Conservation (phyloP, 1,140 invertebrate species). For the Ladona fulva region DNA sequence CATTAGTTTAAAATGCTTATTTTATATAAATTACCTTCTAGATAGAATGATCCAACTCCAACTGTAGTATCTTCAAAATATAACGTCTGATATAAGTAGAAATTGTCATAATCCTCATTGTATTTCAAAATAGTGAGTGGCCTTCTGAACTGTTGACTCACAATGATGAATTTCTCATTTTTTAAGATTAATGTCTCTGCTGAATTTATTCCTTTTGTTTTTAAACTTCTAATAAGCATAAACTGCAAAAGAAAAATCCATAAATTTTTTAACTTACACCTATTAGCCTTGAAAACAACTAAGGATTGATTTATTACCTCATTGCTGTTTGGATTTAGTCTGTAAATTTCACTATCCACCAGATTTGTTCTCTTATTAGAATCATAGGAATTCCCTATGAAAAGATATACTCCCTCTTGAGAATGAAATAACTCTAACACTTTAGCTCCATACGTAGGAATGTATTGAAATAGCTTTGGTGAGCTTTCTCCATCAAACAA, state of each 20-base stretch:
- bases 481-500: not conserved
- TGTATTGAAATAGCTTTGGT: not conserved
- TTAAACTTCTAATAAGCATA: slow-evolving; percentile 22
- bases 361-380: not conserved
- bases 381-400: not conserved
- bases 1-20: too few species aligned
- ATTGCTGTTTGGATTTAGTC: not conserved
- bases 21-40: slow-evolving; percentile 22
- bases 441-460: not conserved
- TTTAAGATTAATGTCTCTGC: slow-evolving; percentile 24
- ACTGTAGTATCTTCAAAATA: slow-evolving; percentile 24
- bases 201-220: slow-evolving; percentile 24
- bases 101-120: slow-evolving; percentile 24
- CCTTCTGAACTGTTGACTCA: slow-evolving; percentile 28
- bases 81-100: slow-evolving; percentile 30
- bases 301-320: not conserved
- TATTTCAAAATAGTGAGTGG: slow-evolving; percentile 29
- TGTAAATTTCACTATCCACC: not conserved
- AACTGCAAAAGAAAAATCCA: slow-evolving; percentile 23
- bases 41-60: slow-evolving; percentile 28
- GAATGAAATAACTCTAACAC: not conserved
- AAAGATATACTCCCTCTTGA: not conserved
- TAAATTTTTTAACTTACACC: not conserved
- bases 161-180: slow-evolving; percentile 26
- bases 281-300: not conserved